These are phyloP conservation scores for Heliocidaris erythrogramma DNA, from an alignment of 35 echinoderm and acorn worm species.

Conservation along the genomic window DNA sequence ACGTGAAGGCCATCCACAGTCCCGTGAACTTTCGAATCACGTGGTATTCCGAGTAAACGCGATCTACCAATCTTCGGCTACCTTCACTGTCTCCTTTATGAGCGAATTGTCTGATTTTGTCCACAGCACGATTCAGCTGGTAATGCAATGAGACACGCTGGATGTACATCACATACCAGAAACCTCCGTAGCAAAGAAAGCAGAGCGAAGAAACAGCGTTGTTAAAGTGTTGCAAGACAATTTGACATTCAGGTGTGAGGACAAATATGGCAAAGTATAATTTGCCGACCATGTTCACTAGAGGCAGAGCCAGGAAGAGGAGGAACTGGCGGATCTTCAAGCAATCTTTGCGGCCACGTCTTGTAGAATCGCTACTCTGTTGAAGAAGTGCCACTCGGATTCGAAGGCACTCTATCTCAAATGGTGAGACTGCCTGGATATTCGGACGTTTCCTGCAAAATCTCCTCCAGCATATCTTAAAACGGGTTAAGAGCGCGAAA, in stretches of 20 bases:
- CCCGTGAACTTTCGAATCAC: background rate
- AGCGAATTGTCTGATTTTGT: background rate
- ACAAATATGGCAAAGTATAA: background rate
- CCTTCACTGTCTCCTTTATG: background rate
- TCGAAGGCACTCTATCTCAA: background rate
- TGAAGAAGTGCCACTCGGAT: background rate
- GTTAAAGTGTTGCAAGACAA: background rate
- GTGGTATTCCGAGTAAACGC: background rate
- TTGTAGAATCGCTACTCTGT: no score
- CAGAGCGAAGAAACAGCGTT: background rate
- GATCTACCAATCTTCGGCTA: background rate
- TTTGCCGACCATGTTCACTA: background rate
- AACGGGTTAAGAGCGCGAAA: background rate
- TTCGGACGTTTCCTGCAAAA: background rate
- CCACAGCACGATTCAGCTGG: background rate
- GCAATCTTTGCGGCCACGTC: no score
- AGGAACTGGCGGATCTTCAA: background rate
- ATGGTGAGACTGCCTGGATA: background rate
- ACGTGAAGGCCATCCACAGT: background rate
- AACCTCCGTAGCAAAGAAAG: background rate
- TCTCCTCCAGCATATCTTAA: background rate
- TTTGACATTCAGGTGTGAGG: background rate
- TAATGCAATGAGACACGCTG: background rate
- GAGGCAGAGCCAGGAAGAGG: background rate
- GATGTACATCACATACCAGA: constrained; percentile 23